Conservation (phyloP, 2,888 invertebrate species). For the Lasius platythorax region DNA sequence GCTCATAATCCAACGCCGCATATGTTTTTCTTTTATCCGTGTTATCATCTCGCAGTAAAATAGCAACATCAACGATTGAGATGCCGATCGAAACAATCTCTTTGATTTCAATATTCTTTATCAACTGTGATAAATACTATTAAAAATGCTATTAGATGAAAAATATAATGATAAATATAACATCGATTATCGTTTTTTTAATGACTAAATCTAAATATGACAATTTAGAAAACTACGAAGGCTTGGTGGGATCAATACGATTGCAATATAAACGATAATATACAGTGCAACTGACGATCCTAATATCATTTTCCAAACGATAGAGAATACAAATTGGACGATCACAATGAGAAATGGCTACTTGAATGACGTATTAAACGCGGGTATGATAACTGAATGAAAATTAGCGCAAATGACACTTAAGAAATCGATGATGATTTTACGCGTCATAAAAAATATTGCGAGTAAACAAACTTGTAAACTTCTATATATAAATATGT, state of each 20-base stretch:
- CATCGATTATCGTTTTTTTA: neutral
- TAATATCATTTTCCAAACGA: neutral
- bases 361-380: neutral
- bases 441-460: neutral
- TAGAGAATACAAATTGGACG: neutral
- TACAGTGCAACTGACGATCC: neutral
- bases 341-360: neutral
- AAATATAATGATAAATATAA: neutral
- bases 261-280: neutral
- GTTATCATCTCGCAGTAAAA: slow-evolving; percentile 12
- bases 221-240: neutral
- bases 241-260: neutral
- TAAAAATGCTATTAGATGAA: neutral
- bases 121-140: neutral
- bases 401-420: neutral
- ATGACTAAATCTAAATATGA: neutral
- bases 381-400: neutral
- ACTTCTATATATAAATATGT: neutral
- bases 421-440: neutral
- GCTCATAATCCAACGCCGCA: neutral
- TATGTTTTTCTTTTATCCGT: slow-evolving; percentile 7
- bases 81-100: neutral
- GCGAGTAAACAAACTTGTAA: neutral
- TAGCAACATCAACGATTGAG: neutral
- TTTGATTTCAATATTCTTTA: slow-evolving; percentile 5